Base-by-base conservation (phyloP, 2,797 vertebrate species). In the Microctenopoma stevenorrisi region DNA sequence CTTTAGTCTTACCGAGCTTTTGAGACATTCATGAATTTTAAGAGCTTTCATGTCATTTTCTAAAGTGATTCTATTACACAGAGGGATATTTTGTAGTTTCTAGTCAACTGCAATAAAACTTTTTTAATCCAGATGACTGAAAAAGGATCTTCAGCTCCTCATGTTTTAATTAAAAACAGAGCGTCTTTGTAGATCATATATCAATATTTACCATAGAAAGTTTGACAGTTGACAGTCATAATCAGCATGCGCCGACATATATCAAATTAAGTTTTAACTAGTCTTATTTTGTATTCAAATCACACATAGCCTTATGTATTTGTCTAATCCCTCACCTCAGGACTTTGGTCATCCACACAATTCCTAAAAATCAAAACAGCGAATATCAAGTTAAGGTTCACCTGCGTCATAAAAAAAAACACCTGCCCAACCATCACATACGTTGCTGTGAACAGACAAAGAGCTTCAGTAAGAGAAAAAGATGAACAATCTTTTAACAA, bases 31-130 rank as follows among this genome's bases (percentile, higher is more conserved):
- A 68, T 61, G 54, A 72, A 70, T 84, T 85, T 78, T 68, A 72
- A 78, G 68, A 82, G 76, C 69, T 48, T 85, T 85, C 68, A 82
- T 84, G 77, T 79, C 72, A 79, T 84, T 86, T 83, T 85, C 68
- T 58, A 54, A 88, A 88, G 78, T 77, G 53, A 72, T 60, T 64
- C 53, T 64, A 53, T 81, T 62, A 68, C 78, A 76, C 64, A 0
- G 10, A 71, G 76, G 75, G 72, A 79, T 67, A 67, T 75, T 69
- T 77, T 82, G 63, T 66, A 50, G 74, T 68, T 56, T 72, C 79
- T 56, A 64, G 64, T 68, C 68, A 14, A 28, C 53, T 44, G 54
- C 30, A 72, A 84, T 84, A 79, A 55, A 73, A 67, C 0, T 74
- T 79, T 33, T 71, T 76, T 82, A 66, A 68, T 59, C 50, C 58